Base-by-base conservation (phyloP, 35 echinoderm and acorn worm species). In the Acanthaster planci region DNA sequence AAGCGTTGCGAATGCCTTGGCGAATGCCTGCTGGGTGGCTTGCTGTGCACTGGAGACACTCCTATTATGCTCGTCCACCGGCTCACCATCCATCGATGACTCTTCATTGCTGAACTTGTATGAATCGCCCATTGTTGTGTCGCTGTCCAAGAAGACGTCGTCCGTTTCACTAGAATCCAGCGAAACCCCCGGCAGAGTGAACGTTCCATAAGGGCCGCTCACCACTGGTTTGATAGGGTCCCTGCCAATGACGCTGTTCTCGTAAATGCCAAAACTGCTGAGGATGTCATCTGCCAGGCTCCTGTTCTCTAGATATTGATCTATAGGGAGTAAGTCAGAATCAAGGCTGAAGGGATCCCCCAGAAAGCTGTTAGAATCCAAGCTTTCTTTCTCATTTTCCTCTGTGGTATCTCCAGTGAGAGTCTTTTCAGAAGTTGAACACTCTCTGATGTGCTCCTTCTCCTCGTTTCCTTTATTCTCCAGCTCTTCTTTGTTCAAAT, bases 381-480 rank as follows among this genome's bases (percentile, higher is more conserved):
- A 67, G 31, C 60, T 26, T 1, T n/a, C 26, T 31, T 59, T 26
- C 0, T 26, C 23, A 34, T 30, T 72, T 34, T 26, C 64, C 29
- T 31, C 14, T 14, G 64, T 29, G 1, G 64, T 26, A 34, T 29
- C 29, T 14, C 64, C 64, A 72, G 64, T 14, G 10, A 31, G 26
- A 10, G 64, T 72, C 15, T 72, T 72, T 30, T 26, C 64, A 35
- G 64, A 72, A 26, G 26, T 29, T 72, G 64, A 72, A 26, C 23
- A 34, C 23, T 34, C 7, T 35, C 34, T 26, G 15, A 2, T 72
- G 18, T 67, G 59, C 30, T 72, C 64, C 23, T 72, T 67, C 56
- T 75, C 44, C 77, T 79, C 77, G 39, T 79, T 52, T 2, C 44
- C 77, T 22, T 50, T 79, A 27, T 40, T 79, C 44, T 79, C 77